Conservation (phyloP, 2,113 vertebrate genomes). For the Notiomystis cincta region DNA sequence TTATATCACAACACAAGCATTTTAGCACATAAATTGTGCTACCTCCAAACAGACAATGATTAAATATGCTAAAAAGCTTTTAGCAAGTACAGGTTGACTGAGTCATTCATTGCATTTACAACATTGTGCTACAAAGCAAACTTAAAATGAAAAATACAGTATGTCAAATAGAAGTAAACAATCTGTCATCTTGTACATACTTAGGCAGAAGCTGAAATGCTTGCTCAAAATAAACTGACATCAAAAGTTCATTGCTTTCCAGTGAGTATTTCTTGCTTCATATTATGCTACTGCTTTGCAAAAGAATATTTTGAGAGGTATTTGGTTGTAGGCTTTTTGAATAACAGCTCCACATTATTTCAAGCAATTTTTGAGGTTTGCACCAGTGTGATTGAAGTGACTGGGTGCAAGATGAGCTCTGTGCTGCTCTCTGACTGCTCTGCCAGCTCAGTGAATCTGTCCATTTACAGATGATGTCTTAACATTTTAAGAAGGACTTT, state of each 20-base stretch:
- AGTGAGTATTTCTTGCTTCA: neutral
- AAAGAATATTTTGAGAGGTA: neutral
- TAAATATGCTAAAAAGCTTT: neutral
- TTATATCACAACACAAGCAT: neutral
- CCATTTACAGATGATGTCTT: neutral
- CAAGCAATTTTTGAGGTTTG: neutral
- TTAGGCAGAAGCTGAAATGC: neutral
- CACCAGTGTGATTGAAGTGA: neutral
- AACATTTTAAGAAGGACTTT: neutral
- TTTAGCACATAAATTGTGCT: neutral
- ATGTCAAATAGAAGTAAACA: neutral
- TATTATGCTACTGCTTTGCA: neutral
- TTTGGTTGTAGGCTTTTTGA: neutral
- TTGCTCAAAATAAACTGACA: neutral
- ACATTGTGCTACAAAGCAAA: neutral
- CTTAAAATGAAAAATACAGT: neutral
- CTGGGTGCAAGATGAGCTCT: neutral
- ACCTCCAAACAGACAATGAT: neutral
- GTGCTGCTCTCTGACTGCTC: neutral
- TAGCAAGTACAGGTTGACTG: neutral
- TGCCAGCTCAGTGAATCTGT: neutral
- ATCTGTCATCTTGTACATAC: neutral
- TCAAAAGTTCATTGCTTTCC: neutral
- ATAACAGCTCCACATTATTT: neutral
- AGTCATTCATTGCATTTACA: neutral